Conservation (phyloP, 2,797 vertebrate genomes). For the Champsocephalus gunnari region DNA sequence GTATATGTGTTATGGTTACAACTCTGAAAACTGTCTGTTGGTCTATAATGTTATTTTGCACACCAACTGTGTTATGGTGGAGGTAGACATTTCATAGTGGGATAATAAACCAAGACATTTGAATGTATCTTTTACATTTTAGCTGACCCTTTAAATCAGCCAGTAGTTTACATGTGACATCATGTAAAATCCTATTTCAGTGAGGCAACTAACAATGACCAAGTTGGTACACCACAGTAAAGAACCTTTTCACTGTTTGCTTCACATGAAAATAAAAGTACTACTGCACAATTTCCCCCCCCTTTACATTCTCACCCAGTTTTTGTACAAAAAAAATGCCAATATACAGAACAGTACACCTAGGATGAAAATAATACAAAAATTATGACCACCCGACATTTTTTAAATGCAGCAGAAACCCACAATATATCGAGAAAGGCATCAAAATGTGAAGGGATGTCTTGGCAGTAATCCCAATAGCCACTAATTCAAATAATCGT, state of each 20-base stretch:
- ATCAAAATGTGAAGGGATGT: slow-evolving; percentile 64
- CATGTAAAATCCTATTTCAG: slow-evolving; percentile 64
- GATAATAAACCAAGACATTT: background rate
- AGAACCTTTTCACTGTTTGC: slow-evolving; percentile 83
- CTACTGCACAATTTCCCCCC: slow-evolving; percentile 75
- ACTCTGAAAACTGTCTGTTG: background rate
- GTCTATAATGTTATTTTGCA: background rate
- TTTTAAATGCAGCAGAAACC: slow-evolving; percentile 70
- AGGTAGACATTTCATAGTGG: background rate
- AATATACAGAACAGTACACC: slow-evolving; percentile 84
- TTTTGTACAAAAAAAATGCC: slow-evolving; percentile 84
- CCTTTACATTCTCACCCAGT: slow-evolving; percentile 81
- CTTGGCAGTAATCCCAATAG: slow-evolving; percentile 54
- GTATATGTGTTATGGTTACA: background rate
- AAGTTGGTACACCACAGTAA: slow-evolving; percentile 87
- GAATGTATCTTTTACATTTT: background rate
- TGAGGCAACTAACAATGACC: slow-evolving; percentile 70
- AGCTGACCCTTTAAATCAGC: slow-evolving; percentile 30
- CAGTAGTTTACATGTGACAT: slow-evolving; percentile 22
- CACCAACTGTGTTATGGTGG: no score
- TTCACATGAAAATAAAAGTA: slow-evolving; percentile 83
- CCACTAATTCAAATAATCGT: slow-evolving; percentile 48
- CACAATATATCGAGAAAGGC: slow-evolving; percentile 74
- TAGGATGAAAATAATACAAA: slow-evolving; percentile 69
- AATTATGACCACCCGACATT: slow-evolving; percentile 54